These are phyloP conservation scores for Theristicus caerulescens DNA, from an alignment of 2,113 vertebrate species.

Conservation along the genomic window DNA sequence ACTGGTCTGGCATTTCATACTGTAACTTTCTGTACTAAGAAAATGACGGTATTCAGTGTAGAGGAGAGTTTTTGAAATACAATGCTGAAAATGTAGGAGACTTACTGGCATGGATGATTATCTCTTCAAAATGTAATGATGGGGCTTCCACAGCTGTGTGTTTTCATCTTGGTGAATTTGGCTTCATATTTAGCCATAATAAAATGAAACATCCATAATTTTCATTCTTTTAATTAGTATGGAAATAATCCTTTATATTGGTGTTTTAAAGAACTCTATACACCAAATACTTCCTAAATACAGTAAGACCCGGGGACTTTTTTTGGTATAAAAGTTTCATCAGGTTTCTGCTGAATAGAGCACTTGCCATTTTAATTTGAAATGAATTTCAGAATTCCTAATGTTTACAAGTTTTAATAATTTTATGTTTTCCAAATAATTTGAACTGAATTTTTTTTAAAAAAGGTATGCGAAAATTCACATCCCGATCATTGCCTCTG, in stretches of 20 bases:
- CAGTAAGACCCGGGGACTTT: background rate
- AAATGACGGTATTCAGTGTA: background rate
- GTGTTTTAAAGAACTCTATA: background rate
- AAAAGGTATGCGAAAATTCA: constrained; percentile 99
- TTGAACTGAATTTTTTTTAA: constrained; percentile 72
- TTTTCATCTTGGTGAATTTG: background rate
- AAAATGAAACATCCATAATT: background rate
- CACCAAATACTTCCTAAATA: background rate
- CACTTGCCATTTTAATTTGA: constrained; percentile 13
- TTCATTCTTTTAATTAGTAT: background rate
- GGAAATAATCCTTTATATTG: background rate
- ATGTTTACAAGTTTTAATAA: constrained; percentile 46
- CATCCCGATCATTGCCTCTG: constrained; percentile 99
- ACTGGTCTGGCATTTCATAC: background rate
- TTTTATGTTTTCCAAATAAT: constrained; percentile 69
- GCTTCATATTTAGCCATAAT: background rate
- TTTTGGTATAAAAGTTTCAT: background rate
- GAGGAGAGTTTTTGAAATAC: background rate
- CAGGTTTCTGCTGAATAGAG: background rate
- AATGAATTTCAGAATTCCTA: constrained; percentile 45
- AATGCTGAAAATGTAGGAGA: background rate
- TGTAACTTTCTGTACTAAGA: background rate
- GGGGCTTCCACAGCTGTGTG: background rate
- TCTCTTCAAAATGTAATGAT: background rate
- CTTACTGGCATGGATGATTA: background rate